phyloP scores from a whole-genome alignment of 2,113 vertebrate genomes.

The Sigmodon hispidus region DNA sequence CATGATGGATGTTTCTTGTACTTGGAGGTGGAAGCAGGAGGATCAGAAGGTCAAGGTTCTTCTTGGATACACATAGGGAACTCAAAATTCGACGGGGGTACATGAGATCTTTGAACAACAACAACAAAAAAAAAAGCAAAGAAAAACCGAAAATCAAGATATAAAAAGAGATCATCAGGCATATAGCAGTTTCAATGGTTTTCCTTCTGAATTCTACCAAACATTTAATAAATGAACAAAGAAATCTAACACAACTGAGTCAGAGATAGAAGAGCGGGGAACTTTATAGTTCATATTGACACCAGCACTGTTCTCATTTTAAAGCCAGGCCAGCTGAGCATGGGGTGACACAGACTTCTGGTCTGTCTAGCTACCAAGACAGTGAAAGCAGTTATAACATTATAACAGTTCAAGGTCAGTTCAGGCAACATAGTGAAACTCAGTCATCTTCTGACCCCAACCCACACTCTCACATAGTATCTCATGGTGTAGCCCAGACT shows the following conservation, averaged over 20 bases:
- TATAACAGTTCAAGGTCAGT: background rate
- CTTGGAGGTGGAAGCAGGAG: background rate
- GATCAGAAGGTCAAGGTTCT: background rate
- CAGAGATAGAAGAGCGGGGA: background rate
- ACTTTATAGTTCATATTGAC: background rate
- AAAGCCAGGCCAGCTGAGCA: background rate
- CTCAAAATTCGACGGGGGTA: background rate
- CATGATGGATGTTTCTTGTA: background rate
- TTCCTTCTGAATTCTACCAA: slow-evolving; percentile 9
- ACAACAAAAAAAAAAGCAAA: background rate
- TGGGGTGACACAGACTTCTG: background rate
- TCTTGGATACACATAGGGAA: background rate
- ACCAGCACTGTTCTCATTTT: background rate
- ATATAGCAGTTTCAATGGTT: background rate
- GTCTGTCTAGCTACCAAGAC: background rate
- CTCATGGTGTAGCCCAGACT: background rate
- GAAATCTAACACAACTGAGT: background rate
- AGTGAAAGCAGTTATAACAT: background rate
- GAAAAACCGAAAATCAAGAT: background rate
- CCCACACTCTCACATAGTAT: background rate
- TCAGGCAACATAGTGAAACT: background rate
- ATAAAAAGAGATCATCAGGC: background rate
- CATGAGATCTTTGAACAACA: background rate
- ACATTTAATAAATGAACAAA: background rate
- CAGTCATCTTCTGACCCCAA: background rate